Evolutionary conservation across 2,888 invertebrate species (phyloP).

Genomic region (Philereme transversata): DNA sequence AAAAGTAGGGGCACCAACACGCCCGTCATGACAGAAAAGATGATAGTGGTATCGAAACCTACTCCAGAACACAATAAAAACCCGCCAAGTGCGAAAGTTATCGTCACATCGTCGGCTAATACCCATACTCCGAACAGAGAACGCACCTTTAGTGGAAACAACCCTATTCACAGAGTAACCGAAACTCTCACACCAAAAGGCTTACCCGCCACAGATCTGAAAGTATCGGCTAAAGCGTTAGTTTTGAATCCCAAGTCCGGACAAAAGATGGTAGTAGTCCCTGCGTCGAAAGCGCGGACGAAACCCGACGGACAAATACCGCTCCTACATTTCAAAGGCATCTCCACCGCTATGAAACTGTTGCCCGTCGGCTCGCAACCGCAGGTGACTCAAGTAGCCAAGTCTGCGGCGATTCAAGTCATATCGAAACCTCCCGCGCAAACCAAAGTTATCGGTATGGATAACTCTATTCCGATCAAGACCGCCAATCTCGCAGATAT

Average conservation of each 20-base stretch:
- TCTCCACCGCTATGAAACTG: slow-evolving; percentile 75
- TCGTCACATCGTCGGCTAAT: slow-evolving; percentile 63
- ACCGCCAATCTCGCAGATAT: slow-evolving; percentile 78
- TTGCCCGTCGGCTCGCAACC: slow-evolving; percentile 74
- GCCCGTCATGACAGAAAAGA: slow-evolving; percentile 64
- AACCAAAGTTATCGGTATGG: slow-evolving; percentile 61
- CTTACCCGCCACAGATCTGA: slow-evolving; percentile 76
- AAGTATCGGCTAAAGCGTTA: slow-evolving; percentile 78
- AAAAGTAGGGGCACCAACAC: slow-evolving; percentile 55
- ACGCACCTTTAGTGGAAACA: slow-evolving; percentile 54
- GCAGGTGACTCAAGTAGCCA: slow-evolving; percentile 50
- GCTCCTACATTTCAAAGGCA: slow-evolving; percentile 74
- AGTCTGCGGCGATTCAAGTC: slow-evolving; percentile 59
- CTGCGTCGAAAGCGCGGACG: slow-evolving; percentile 66
- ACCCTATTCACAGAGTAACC: slow-evolving; percentile 57
- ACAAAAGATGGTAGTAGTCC: slow-evolving; percentile 79
- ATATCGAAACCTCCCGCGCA: slow-evolving; percentile 65
- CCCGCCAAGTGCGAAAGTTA: slow-evolving; percentile 63
- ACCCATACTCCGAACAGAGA: slow-evolving; percentile 59
- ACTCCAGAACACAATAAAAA: slow-evolving; percentile 57
- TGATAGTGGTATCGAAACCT: slow-evolving; percentile 77
- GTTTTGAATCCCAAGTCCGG: slow-evolving; percentile 78
- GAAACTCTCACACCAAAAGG: slow-evolving; percentile 75
- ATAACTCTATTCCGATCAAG: slow-evolving; percentile 54
- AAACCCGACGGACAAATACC: slow-evolving; percentile 74